Base-by-base conservation (phyloP, 1,140 invertebrate species). In the Drosophila quadrilineata region DNA sequence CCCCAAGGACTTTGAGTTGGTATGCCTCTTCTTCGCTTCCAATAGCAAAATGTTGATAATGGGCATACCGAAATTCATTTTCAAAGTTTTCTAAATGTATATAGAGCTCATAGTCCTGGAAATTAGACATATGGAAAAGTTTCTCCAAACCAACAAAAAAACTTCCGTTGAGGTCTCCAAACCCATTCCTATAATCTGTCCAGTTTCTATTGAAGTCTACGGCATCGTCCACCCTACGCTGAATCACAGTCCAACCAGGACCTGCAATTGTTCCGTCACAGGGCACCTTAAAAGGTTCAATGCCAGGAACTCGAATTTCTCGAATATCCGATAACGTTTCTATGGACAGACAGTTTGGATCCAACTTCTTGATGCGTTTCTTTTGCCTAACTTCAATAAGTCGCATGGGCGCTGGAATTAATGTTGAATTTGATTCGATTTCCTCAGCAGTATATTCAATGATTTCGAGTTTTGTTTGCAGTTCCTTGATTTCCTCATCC, bases 91-190 rank as follows among this genome's bases (percentile, higher is more conserved):
- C 2, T 3, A 65, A 3, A 49, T 59, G 6, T 6, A 65, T 49
- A 26, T 35, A 65, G 4, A 65, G 45, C 16, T 65, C 54, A 40
- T 65, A 28, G n/a, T 29, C 28, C 16, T 33, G 21, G 3, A 45
- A 59, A 22, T 17, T 65, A 17, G 62, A 50, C 35, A 65, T 65
- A 2, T 19, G 26, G 29, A 59, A 16, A 1, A 65, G 12, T 29
- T 65, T 65, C 3, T 65, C 62, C 16, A 65, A 28, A 2, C 62
- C 62, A 28, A 65, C 36, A 3, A 65, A 65, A 2, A 43, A 28
- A 6, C 28, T 65, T 2, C 45, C 45, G 2, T 45, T 12, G 0
- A 65, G 54, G 17, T 59, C 36, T 2, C 62, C 62, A 12, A 59
- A 65, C 0, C 62, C 62, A 35, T n/a, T n/a, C 1, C 38, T 22